Base-by-base conservation (phyloP, 2,113 vertebrate species). In the Rhadina sibilatrix region DNA sequence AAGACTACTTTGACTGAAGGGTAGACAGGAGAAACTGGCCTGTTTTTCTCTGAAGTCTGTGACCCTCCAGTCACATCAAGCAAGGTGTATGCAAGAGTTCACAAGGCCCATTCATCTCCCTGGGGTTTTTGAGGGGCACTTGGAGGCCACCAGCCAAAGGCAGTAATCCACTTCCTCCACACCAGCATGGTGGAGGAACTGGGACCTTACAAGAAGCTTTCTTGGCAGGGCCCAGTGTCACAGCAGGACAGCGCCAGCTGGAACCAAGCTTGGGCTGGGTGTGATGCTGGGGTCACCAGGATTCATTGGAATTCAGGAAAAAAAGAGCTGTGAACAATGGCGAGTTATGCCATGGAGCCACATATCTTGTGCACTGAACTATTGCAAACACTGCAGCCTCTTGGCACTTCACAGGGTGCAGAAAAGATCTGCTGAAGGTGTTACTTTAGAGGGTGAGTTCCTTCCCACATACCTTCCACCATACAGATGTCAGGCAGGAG, bases 1-100 rank as follows among this genome's bases (percentile, higher is more conserved):
- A 94, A 76, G 78, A 83, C 72, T 95, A 35, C 50, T 90, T 83
- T 88, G 54, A 76, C n/a, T 50, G 63, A 89, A 53, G 15, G 12
- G 33, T 49, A 65, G 63, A 68, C 37, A 38, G 53, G 64, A 80
- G 47, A 40, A 93, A 77, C 40, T 46, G 57, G 44, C 81, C 54
- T 56, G 21, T 21, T 88, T 84, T 65, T 78, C 30, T 30, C 47
- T 84, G 69, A 87, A 88, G 69, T 69, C 77, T 65, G 9, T 6
- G 24, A 85, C 74, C 35, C 37, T n/a, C 22, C 52, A 83, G 5
- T 81, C 78, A 20, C 52, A 89, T 56, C n/a, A 77, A 85, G 44
- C 38, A 81, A 88, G 31, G 42, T 31, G 37, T 65, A 69, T 37
- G 65, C 60, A 87, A 61, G 77, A 82, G 37, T 52, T 95, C 56